phyloP scores from a whole-genome alignment of 1,140 invertebrate genomes.

The Leptestheria dahalacensis region DNA sequence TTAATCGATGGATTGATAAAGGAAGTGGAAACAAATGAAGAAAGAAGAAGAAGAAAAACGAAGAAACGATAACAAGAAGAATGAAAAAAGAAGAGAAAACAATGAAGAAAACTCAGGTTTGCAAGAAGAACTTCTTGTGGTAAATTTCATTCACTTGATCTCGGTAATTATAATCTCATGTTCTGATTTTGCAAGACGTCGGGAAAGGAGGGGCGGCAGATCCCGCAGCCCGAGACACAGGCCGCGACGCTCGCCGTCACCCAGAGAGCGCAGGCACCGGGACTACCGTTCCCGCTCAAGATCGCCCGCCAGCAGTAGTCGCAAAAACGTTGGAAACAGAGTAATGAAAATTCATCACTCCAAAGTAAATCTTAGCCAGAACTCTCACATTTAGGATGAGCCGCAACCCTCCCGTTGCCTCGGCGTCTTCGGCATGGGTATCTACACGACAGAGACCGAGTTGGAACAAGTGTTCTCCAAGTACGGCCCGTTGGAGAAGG shows the following conservation, averaged over 20 bases:
- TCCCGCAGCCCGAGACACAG: not conserved
- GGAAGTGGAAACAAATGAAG: not conserved
- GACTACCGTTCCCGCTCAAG: not conserved
- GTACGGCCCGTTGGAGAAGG: conserved; percentile 78
- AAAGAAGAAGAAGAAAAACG: not conserved
- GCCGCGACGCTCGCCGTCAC: no score
- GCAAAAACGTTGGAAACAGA: not conserved
- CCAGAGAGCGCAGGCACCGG: no score
- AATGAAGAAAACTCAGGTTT: not conserved
- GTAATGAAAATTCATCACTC: no score
- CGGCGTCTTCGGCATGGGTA: conserved; percentile 85
- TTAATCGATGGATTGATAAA: no score
- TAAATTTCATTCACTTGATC: no score
- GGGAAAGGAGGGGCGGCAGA: not conserved
- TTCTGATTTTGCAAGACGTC: no score
- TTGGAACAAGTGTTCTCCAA: conserved; percentile 86
- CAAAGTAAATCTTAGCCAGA: no score
- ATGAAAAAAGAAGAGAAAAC: not conserved
- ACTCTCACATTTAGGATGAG: conserved; percentile 64
- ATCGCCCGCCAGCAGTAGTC: not conserved
- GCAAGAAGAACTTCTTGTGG: no score
- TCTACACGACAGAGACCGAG: conserved; percentile 82
- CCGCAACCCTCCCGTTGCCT: conserved; percentile 76
- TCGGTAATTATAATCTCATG: no score
- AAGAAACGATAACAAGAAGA: not conserved